Evolutionary conservation across 1,140 invertebrate species (phyloP).

Genomic region (Drosophila funebris): DNA sequence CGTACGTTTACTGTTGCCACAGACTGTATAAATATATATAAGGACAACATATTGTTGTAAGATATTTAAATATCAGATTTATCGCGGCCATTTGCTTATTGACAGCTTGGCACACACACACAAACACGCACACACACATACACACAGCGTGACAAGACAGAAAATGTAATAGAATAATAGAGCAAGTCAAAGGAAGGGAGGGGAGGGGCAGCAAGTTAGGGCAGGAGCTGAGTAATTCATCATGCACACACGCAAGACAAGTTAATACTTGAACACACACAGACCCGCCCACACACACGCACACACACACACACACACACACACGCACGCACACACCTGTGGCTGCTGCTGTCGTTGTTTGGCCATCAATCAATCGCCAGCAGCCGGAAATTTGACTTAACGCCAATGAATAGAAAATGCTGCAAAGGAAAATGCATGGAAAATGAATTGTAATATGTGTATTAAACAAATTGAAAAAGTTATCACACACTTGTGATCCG

Average conservation of each 20-base stretch:
- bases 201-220: slow-evolving; percentile 28
- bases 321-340: slow-evolving; percentile 33
- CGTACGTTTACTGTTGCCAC: slow-evolving; percentile 1
- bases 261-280: slow-evolving; percentile 39
- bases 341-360: slow-evolving; percentile 2
- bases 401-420: slow-evolving; percentile 23
- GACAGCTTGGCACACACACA: slow-evolving; percentile 46
- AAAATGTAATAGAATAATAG: slow-evolving; percentile 47
- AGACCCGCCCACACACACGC: too few relatives aligned
- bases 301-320: slow-evolving; percentile 27
- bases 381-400: slow-evolving; percentile 34
- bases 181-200: neutral
- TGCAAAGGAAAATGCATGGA: neutral
- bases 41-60: slow-evolving; percentile 10
- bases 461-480: slow-evolving; percentile 48
- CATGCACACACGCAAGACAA: slow-evolving; percentile 54
- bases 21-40: neutral
- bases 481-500: slow-evolving; percentile 1
- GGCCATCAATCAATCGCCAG: slow-evolving; percentile 33
- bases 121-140: neutral
- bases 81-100: slow-evolving; percentile 74
- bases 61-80: slow-evolving; percentile 54
- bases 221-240: slow-evolving; percentile 59
- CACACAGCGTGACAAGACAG: slow-evolving; percentile 60
- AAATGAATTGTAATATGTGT: slow-evolving; percentile 29